Base-by-base conservation (phyloP, 1,140 invertebrate species). In the Drosophila bipectinata region DNA sequence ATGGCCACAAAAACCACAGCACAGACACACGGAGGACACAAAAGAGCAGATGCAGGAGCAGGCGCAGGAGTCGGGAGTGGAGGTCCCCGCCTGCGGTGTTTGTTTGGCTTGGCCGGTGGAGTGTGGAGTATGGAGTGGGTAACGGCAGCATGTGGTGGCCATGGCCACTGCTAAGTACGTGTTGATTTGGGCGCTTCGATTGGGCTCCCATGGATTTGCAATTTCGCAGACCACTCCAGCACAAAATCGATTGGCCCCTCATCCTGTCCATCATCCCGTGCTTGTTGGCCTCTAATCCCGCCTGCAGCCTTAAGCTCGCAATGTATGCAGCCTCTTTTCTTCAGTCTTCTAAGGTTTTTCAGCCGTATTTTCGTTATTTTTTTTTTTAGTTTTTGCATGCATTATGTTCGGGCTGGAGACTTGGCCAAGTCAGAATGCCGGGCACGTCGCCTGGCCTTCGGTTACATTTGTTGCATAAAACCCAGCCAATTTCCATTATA, bases 381-480 rank as follows among this genome's bases (percentile, higher is more conserved):
- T 45, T 45, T 45, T 24, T 47, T 3, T 18, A 44, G 41, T 56
- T 59, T 64, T 74, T 74, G 83, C 79, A 88, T 88, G 66, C 79
- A 87, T 87, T 88, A 77, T 73, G 26, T 49, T 62, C 55, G 74
- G 55, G 57, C 53, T 45, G 64, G 41, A 63, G 62, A 37, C 71
- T 54, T 24, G 58, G 39, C 55, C 37, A 39, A 59, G 59, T 75
- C 82, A 52, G 72, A 80, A 84, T 84, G 73, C 81, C 49, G 67
- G 47, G 78, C 81, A 85, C 81, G 81, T 87, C 53, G 59, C 39
- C 53, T 72, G 72, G 82, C 82, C 82, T 76, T 79, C 69, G 82
- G 74, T 87, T 88, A 79, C 83, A 88, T 83, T 87, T 79, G 81
- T 83, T 87, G 82, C 83, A 87, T 82, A 88, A 88, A 79, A 63